Percentiles rank a stretch among this genome's conserved stretches.
phyloP scores from a whole-genome alignment of 2,113 vertebrate species.

The Myocastor coypus region DNA sequence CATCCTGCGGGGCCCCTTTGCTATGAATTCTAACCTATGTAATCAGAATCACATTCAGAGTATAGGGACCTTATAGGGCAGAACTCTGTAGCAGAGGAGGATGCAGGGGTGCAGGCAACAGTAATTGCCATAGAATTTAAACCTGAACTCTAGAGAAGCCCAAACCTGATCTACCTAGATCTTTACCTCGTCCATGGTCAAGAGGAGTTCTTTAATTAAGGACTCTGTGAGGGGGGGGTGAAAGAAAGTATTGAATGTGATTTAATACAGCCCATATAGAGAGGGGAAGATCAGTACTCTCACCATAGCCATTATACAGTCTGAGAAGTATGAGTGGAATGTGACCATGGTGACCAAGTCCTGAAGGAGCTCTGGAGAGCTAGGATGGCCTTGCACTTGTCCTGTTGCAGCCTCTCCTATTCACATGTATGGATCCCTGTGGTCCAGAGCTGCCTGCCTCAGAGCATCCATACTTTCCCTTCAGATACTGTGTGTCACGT shows the following conservation, averaged over 20 bases:
- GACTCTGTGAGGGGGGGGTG: neutral
- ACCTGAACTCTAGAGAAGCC: neutral
- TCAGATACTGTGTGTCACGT: neutral
- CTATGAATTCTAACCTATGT: slow-evolving; percentile 23
- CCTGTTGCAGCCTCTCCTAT: neutral
- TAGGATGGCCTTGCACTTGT: too few species aligned
- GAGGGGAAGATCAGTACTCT: neutral
- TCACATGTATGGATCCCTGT: neutral
- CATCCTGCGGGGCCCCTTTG: too few species aligned
- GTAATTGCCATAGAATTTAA: slow-evolving; percentile 9
- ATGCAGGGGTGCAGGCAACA: too few species aligned
- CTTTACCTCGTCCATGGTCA: neutral
- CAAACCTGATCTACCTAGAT: neutral
- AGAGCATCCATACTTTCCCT: neutral
- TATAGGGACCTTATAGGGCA: neutral
- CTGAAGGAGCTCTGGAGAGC: neutral
- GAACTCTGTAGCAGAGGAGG: neutral
- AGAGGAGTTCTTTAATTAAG: neutral
- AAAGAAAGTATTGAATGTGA: neutral
- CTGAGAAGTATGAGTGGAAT: neutral
- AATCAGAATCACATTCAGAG: neutral
- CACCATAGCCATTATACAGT: neutral
- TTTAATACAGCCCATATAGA: neutral
- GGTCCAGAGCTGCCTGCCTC: neutral
- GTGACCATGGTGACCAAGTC: neutral